phyloP scores from a whole-genome alignment of 2,888 invertebrate species.

The Tetragonisca angustula region DNA sequence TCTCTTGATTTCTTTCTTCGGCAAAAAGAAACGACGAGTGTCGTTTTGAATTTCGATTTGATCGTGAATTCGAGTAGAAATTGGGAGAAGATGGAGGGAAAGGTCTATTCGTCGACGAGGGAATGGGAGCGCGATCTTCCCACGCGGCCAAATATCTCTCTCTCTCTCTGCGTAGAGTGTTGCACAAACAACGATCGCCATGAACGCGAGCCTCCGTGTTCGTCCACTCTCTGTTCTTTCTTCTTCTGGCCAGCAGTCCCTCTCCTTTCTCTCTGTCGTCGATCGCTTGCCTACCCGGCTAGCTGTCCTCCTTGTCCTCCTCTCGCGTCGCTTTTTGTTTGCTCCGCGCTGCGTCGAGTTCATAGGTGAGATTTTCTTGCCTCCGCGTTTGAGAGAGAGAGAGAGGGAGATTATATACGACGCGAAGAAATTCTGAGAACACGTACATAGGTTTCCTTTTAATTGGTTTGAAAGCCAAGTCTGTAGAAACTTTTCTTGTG shows the following conservation, averaged over 20 bases:
- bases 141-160: constrained; percentile 77
- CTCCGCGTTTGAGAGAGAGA: neutral
- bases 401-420: neutral
- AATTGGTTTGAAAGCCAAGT: too few relatives aligned
- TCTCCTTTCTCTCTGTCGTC: neutral
- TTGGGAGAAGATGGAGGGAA: constrained; percentile 22
- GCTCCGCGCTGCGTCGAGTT: constrained; percentile 9
- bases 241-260: neutral
- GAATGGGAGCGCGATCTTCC: constrained; percentile 81
- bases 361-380: constrained; percentile 35
- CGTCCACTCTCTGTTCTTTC: constrained; percentile 5
- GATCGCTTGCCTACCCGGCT: constrained; percentile 4
- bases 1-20: too few relatives aligned
- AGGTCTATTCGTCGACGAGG: constrained; percentile 58
- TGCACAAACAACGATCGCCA: constrained; percentile 50
- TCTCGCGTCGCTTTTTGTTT: constrained; percentile 41
- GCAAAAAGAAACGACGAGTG: neutral
- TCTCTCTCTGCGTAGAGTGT: constrained; percentile 37
- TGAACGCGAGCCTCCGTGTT: constrained; percentile 29
- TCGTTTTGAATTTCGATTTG: too few relatives aligned
- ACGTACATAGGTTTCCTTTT: too few relatives aligned
- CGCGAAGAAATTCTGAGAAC: too few relatives aligned
- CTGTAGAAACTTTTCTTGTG: too few relatives aligned
- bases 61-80: too few relatives aligned
- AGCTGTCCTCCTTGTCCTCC: constrained; percentile 31